phyloP scores from a whole-genome alignment of 2,888 invertebrate species.

The Strigamia maritima region DNA sequence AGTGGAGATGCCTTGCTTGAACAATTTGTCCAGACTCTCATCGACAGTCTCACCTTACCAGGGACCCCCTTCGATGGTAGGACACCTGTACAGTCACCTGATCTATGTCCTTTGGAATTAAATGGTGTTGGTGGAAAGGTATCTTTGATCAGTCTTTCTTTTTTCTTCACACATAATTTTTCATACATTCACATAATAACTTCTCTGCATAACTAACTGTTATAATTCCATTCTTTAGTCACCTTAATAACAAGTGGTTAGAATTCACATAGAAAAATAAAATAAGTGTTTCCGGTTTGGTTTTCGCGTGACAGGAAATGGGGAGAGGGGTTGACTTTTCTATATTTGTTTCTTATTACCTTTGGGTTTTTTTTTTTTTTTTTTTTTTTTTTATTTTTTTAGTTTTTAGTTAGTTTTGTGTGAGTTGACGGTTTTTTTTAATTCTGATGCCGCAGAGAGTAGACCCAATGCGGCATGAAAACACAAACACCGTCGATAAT shows the following conservation, averaged over 20 bases:
- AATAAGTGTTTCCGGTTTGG: neutral
- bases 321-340: neutral
- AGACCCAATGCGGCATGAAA: no score
- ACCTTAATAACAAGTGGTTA: neutral
- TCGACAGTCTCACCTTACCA: constrained; percentile 38
- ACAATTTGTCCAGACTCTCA: constrained; percentile 43
- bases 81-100: constrained; percentile 40
- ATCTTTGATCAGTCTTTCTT: neutral
- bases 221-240: no score
- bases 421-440: no score
- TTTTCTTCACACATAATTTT: neutral
- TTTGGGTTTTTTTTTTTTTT: no score
- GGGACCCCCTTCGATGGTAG: constrained; percentile 42
- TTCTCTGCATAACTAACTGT: no score
- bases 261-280: no score
- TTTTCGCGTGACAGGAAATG: neutral
- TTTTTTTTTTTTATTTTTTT: no score
- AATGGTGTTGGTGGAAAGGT: constrained; percentile 38
- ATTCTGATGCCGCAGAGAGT: no score
- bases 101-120: constrained; percentile 28
- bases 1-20: constrained; percentile 44
- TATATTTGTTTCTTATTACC: no score
- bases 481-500: no score
- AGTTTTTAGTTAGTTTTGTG: no score
- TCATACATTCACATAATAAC: neutral